phyloP scores from a whole-genome alignment of 1,140 invertebrate species.

The Mycetomoellerius zeteki region DNA sequence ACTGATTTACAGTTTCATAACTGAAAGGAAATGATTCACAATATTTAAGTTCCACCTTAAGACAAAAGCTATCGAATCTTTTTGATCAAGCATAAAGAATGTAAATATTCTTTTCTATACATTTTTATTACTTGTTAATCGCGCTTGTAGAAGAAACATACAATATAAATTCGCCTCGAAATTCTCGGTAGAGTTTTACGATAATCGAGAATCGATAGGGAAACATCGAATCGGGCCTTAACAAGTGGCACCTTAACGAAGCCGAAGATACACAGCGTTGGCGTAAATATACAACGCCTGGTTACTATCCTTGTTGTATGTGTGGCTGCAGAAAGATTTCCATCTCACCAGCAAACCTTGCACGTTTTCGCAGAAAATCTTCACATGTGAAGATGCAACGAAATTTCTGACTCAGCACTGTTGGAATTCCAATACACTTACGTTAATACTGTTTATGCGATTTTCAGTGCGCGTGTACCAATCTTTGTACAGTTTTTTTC shows the following conservation, averaged over 20 bases:
- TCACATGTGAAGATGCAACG: not conserved
- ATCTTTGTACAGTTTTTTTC: conserved; percentile 30
- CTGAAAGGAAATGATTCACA: not conserved
- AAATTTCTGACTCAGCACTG: conserved; percentile 71
- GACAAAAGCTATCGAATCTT: not conserved
- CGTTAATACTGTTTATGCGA: conserved; percentile 56
- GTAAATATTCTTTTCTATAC: not conserved
- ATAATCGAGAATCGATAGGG: conserved; percentile 64
- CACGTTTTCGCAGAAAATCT: conserved; percentile 39
- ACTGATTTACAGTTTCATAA: not conserved
- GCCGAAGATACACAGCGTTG: not conserved
- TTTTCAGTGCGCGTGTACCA: conserved; percentile 33
- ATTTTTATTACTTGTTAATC: not conserved
- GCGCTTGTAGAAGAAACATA: not conserved
- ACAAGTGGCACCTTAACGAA: conserved; percentile 42
- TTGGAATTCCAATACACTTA: conserved; percentile 67
- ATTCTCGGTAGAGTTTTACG: conserved; percentile 68
- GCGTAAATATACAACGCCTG: conserved; percentile 45
- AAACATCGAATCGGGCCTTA: conserved; percentile 18
- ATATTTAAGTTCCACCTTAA: not conserved
- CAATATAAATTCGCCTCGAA: not conserved
- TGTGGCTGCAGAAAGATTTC: conserved; percentile 13
- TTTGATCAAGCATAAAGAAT: not conserved
- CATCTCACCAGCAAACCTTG: not conserved
- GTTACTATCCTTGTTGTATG: not conserved